Evolutionary conservation across 2,888 invertebrate genomes (phyloP), one percentile per base, ranked within the genome.

Genomic region (Melangyna quadrimaculata): DNA sequence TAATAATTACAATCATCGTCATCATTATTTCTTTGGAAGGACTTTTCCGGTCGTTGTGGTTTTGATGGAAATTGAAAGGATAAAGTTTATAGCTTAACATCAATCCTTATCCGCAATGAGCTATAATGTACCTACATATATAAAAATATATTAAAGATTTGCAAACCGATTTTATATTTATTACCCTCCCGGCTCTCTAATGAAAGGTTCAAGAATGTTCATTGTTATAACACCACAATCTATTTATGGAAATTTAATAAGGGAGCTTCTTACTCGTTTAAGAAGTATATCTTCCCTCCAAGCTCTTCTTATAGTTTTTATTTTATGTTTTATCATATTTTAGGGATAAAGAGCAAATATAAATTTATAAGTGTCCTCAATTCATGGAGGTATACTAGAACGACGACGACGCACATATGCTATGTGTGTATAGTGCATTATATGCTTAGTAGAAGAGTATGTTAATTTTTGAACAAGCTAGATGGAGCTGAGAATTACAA

Each of bases 211-310:
- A 51, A 12, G 24, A 35, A 51, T 67, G 24, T 67, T 67, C 48
- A 67, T 67, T 67, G 48, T 67, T 67, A 29, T 45, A 32, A 24
- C 35, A 37, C 35, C 14, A 57, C 35, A 57, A 37, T 37, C 6
- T 29, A 40, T 67, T 19, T 73, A 73, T 63, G 55, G 55, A 61
- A 78, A 78, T 73, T 82, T 78, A 73, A 69, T 73, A 69, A 78
- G 55, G 63, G 19, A 61, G 6, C 43, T 59, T 12, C 51, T 27
- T 65, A 59, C n/a, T n/a, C n/a, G n/a, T n/a, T n/a, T 57, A 53
- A 81, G 75, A 10, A 72, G 22, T 55, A 61, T 55, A 61, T 35
- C 53, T 69, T 72, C 69, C 63, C 22, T 27, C 45, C 32, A 40
- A 19, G 27, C 17, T 35, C 35, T 40, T 14, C 48, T 48, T 69